These are phyloP conservation scores for Apolygus lucorum DNA, from an alignment of 1,140 invertebrate species.

Conservation along the genomic window DNA sequence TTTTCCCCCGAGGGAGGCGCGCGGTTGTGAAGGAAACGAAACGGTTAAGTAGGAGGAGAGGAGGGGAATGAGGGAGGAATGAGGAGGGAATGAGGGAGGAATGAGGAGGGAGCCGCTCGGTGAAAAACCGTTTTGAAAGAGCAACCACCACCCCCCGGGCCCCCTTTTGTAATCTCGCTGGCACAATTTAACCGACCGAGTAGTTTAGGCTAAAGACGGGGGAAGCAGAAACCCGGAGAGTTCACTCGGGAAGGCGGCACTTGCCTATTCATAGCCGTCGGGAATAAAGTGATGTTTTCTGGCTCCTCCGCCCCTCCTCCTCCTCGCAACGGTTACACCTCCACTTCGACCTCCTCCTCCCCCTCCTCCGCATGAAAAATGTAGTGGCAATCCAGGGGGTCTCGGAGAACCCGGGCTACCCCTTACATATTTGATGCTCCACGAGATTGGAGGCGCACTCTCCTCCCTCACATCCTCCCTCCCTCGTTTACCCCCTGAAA, in stretches of 20 bases:
- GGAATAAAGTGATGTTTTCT: conserved; percentile 19
- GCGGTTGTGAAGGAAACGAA: conserved; percentile 9
- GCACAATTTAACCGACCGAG: conserved; percentile 21
- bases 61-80: background rate
- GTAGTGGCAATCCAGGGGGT: conserved; percentile 22
- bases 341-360: background rate
- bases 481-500: too few species aligned
- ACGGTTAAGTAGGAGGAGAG: background rate
- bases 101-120: background rate
- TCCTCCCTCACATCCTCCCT: background rate
- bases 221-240: background rate
- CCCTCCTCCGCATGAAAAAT: conserved; percentile 13
- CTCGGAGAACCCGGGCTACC: conserved; percentile 7
- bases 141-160: conserved; percentile 1
- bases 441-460: conserved; percentile 19
- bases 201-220: conserved; percentile 22
- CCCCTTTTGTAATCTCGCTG: conserved; percentile 22
- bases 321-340: background rate
- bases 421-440: conserved; percentile 18
- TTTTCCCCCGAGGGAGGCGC: conserved; percentile 1
- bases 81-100: background rate
- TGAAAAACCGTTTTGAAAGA: conserved; percentile 21
- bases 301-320: background rate
- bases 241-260: background rate
- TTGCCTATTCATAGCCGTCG: conserved; percentile 21